Evolutionary conservation across 2,797 vertebrate genomes (phyloP).

Genomic region (Schizopygopsis malacanthus): DNA sequence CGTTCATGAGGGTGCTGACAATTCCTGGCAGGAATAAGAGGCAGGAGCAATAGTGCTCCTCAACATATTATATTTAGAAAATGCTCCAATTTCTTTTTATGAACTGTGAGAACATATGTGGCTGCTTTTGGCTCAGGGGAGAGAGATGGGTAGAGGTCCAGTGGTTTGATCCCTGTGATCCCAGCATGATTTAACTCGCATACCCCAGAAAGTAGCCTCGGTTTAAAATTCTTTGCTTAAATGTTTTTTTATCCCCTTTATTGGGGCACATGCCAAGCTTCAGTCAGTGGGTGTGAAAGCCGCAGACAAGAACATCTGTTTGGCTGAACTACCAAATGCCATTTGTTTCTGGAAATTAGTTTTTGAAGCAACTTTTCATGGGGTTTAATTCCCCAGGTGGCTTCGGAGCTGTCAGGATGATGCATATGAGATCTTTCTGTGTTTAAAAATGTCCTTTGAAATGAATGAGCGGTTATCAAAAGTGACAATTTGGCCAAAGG

Average conservation of each 20-base stretch:
- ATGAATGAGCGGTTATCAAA: neutral
- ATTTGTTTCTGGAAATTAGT: neutral
- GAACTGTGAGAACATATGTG: slow-evolving; percentile 1
- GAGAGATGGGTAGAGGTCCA: neutral
- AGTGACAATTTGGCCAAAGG: neutral
- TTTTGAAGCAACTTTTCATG: neutral
- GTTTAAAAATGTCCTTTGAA: slow-evolving; percentile 5
- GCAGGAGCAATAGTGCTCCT: neutral
- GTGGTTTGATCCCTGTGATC: slow-evolving; percentile 32
- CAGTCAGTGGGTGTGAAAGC: slow-evolving; percentile 19
- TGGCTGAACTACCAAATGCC: slow-evolving; percentile 4
- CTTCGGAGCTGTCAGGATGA: neutral
- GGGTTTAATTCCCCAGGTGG: slow-evolving; percentile 14
- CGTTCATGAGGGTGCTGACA: slow-evolving; percentile 9
- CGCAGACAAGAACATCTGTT: slow-evolving; percentile 33
- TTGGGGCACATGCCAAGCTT: neutral
- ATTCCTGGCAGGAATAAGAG: slow-evolving; percentile 33
- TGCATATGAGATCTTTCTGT: neutral
- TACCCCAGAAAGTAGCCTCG: neutral
- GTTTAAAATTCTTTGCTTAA: neutral
- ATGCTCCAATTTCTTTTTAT: slow-evolving; percentile 22
- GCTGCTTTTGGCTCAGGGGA: neutral
- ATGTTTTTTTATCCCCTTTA: neutral
- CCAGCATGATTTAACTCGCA: slow-evolving; percentile 14
- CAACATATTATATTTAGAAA: slow-evolving; percentile 12